Conservation (phyloP, 2,113 vertebrate genomes). For the Xiphorhynchus elegans region DNA sequence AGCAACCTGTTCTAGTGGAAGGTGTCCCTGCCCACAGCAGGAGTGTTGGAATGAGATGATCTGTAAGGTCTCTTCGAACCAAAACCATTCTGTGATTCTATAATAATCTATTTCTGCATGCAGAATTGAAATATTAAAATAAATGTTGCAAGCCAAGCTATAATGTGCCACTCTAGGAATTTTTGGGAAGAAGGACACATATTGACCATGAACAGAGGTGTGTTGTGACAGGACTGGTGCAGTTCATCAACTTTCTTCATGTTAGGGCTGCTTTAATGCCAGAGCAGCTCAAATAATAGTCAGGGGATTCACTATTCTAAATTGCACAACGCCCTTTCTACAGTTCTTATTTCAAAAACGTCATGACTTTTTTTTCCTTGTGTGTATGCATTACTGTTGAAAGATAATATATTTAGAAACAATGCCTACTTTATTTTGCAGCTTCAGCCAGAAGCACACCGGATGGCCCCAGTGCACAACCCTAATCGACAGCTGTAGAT, state of each 20-base stretch:
- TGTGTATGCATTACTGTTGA: neutral
- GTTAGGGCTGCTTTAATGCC: neutral
- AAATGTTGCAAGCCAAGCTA: neutral
- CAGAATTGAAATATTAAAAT: neutral
- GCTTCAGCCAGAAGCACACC: neutral
- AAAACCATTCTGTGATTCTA: neutral
- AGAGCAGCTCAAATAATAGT: neutral
- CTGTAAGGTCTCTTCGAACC: neutral
- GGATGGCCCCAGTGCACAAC: fast-evolving
- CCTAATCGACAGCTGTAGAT: neutral
- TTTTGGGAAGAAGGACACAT: neutral
- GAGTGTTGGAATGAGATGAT: neutral
- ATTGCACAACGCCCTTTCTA: neutral
- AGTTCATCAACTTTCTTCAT: neutral
- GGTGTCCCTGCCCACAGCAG: neutral
- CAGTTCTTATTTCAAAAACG: neutral
- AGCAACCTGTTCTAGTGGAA: neutral
- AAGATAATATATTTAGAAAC: neutral
- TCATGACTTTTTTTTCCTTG: neutral
- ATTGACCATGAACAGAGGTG: neutral
- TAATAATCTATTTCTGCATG: neutral
- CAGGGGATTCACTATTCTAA: neutral
- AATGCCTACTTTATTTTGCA: neutral
- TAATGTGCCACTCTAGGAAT: neutral
- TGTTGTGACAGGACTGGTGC: neutral